A percentile compares a stretch with the other conserved stretches of the same genome.
These are phyloP conservation scores for Ianthella basta DNA, from an alignment of 37 sponge, comb jelly and placozoan species.

Conservation along the genomic window DNA sequence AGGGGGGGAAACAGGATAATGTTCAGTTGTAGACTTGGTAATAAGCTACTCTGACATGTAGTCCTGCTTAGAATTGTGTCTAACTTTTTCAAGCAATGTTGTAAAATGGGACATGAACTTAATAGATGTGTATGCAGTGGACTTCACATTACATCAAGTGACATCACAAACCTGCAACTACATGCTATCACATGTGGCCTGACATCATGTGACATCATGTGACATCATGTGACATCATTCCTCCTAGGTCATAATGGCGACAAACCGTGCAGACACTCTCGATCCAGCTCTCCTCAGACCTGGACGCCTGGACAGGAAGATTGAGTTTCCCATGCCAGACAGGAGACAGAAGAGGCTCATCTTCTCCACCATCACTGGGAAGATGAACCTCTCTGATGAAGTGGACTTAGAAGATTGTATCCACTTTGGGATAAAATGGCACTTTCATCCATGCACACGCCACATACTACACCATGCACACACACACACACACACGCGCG, in stretches of 20 bases:
- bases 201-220: too few relatives aligned
- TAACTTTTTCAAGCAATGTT: too few relatives aligned
- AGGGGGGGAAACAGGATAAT: too few relatives aligned
- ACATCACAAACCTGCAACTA: too few relatives aligned
- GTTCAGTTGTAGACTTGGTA: too few relatives aligned
- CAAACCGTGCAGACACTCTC: conserved; percentile 96
- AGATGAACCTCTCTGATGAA: conserved; percentile 99
- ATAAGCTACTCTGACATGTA: background rate
- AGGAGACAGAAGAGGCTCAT: conserved; percentile 94
- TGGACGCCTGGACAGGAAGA: conserved; percentile 95
- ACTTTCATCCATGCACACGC: too few relatives aligned
- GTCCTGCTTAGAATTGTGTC: too few relatives aligned
- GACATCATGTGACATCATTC: background rate
- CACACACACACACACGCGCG: background rate
- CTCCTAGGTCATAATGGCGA: conserved; percentile 96
- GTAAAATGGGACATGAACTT: background rate
- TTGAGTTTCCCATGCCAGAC: conserved; percentile 98
- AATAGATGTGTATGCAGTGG: background rate
- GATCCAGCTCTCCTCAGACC: conserved; percentile 98
- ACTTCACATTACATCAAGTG: background rate
- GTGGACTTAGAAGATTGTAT: conserved; percentile 98
- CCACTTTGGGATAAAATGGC: too few relatives aligned
- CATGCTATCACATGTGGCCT: too few relatives aligned
- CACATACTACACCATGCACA: too few relatives aligned
- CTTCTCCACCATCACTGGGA: conserved; percentile 92